Base-by-base conservation (phyloP, 37 sponge, comb jelly and placozoan species). In the Beroe forskalii region DNA sequence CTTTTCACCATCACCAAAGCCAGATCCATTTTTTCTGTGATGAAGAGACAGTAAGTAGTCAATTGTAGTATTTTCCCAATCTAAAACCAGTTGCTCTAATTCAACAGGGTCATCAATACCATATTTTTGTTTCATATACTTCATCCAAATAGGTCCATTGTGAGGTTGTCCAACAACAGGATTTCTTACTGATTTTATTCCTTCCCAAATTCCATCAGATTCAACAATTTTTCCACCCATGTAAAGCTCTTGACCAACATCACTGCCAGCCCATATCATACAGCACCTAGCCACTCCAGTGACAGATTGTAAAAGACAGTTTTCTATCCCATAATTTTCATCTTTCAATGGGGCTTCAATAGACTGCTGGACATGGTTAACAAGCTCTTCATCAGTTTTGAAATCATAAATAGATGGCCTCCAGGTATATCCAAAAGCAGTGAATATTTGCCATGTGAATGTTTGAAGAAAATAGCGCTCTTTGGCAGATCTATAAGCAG, bases 91-190 rank as follows among this genome's bases (percentile, higher is more conserved):
- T 48, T 48, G 55, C 55, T 48, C 55, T n/a, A 48, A 48, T 48
- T 48, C 55, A 48, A 12, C 55, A 48, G 55, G n/a, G n/a, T n/a
- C n/a, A n/a, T 44, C 55, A 44, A 80, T 40, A 23, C 86, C 86
- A 44, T 80, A 44, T 25, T 44, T 41, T 25, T 80, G 38, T 24
- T 80, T 80, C 86, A 80, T 80, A 2, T 80, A 9, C 4, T 41
- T 44, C 0, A 44, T 23, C 86, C 86, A 80, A 4, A 80, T 42
- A 23, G 86, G 86, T 42, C 40, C 35, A 44, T 80, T 44, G 40
- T 8, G 48, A 44, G 86, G 86, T 37, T 80, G 86, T 14, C 38
- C 86, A 28, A 80, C 86, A 80, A 80, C 86, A 28, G 86, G 86
- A 80, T 80, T 80, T 20, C 86, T 32, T 1, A 80, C 86, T 20